A percentile compares a stretch with the other conserved stretches of the same genome.
These are phyloP conservation scores for Watsonalla cultraria DNA, from an alignment of 2,888 invertebrate genomes.

Conservation along the genomic window DNA sequence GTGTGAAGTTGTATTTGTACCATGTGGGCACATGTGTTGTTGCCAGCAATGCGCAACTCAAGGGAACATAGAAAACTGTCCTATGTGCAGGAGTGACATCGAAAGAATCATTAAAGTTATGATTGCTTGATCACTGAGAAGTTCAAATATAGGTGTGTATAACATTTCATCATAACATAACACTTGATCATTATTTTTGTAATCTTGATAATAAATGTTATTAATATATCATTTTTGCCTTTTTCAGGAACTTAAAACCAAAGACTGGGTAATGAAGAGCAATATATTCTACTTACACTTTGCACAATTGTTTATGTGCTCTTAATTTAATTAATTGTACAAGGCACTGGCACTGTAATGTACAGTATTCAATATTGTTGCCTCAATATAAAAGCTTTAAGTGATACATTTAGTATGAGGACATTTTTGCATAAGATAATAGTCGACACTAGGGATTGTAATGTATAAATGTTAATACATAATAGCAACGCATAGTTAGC, in stretches of 20 bases:
- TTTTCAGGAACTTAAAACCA: not conserved
- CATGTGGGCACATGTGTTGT: conserved; percentile 93
- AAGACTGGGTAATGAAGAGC: not conserved
- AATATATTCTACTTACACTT: not conserved
- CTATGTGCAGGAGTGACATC: conserved; percentile 87
- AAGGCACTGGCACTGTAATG: conserved; percentile 7
- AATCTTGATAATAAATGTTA: not conserved
- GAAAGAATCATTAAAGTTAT: conserved; percentile 83
- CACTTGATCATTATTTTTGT: not conserved
- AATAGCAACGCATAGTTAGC: too few species aligned
- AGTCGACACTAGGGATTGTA: too few species aligned
- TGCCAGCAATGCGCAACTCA: conserved; percentile 83
- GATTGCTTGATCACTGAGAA: conserved; percentile 57
- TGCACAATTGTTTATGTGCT: not conserved
- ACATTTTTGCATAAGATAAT: too few species aligned
- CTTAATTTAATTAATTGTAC: not conserved
- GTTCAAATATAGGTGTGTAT: not conserved
- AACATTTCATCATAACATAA: not conserved
- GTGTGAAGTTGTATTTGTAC: conserved; percentile 87
- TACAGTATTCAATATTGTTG: conserved; percentile 9
- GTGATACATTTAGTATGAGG: not conserved
- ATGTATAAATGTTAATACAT: too few species aligned
- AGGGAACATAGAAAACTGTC: conserved; percentile 80
- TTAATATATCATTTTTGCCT: not conserved
- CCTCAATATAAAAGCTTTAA: conserved; percentile 17